These are phyloP conservation scores for Acanthiza pusilla DNA, from an alignment of 2,797 vertebrate genomes.

Conservation along the genomic window DNA sequence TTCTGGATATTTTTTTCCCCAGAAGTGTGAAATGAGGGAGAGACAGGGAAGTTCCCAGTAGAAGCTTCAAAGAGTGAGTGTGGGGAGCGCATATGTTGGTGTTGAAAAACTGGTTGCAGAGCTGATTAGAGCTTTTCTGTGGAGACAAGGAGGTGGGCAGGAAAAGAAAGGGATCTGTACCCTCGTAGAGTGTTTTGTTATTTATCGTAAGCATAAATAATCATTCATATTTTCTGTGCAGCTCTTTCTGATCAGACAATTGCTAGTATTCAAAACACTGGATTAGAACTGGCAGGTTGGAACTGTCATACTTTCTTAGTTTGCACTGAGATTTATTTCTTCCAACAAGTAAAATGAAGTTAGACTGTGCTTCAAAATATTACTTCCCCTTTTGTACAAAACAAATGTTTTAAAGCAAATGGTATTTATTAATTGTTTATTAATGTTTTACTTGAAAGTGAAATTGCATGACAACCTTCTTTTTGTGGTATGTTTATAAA, in stretches of 20 bases:
- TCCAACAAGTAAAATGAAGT: neutral
- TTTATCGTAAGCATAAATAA: neutral
- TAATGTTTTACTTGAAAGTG: neutral
- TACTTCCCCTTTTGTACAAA: neutral
- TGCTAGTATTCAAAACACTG: neutral
- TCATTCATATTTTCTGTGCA: neutral
- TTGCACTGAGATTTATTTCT: neutral
- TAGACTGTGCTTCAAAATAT: neutral
- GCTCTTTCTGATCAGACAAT: neutral
- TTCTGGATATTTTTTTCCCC: neutral
- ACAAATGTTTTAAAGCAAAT: neutral
- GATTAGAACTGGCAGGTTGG: neutral
- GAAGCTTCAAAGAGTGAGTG: neutral
- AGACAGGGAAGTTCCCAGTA: neutral
- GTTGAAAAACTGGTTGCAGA: neutral
- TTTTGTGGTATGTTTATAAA: neutral
- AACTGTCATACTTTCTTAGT: neutral
- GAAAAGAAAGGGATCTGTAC: neutral
- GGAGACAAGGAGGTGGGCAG: neutral
- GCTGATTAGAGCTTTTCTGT: neutral
- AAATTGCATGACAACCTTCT: neutral
- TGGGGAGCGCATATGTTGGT: rapidly evolving
- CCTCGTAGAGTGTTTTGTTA: neutral
- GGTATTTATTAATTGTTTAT: neutral
- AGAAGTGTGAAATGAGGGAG: neutral